These are phyloP conservation scores for Lithosia quadra DNA, from an alignment of 2,888 invertebrate genomes.

Conservation along the genomic window DNA sequence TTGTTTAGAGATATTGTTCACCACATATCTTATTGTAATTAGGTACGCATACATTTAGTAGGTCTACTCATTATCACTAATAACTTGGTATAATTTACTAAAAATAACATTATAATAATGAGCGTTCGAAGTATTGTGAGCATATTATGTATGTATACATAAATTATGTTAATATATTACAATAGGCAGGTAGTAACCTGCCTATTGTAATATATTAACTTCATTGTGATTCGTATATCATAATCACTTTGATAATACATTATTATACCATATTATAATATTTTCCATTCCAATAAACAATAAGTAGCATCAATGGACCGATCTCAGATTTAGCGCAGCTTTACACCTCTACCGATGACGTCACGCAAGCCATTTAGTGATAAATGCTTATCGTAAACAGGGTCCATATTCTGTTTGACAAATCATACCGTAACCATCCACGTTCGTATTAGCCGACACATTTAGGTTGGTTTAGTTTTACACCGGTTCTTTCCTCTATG, in stretches of 20 bases:
- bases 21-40: not conserved
- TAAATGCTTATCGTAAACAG: too few species aligned
- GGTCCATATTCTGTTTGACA: too few species aligned
- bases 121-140: not conserved
- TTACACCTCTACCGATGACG: not conserved
- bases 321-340: not conserved
- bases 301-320: not conserved
- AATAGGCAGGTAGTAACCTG: too few species aligned
- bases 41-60: not conserved
- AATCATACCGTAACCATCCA: too few species aligned
- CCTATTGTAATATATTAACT: too few species aligned
- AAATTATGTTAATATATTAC: not conserved
- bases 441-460: too few species aligned
- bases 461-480: too few species aligned
- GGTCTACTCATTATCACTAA: not conserved
- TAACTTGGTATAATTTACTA: conserved; percentile 4
- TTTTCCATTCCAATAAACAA: not conserved
- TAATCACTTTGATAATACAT: too few species aligned
- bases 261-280: not conserved
- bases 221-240: too few species aligned
- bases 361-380: not conserved
- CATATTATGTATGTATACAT: not conserved
- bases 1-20: too few species aligned
- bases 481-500: too few species aligned
- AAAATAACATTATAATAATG: not conserved